A percentile compares a stretch with the other conserved stretches of the same genome.
phyloP scores from a whole-genome alignment of 1,140 invertebrate genomes.

The Diplogasteroides magnus region DNA sequence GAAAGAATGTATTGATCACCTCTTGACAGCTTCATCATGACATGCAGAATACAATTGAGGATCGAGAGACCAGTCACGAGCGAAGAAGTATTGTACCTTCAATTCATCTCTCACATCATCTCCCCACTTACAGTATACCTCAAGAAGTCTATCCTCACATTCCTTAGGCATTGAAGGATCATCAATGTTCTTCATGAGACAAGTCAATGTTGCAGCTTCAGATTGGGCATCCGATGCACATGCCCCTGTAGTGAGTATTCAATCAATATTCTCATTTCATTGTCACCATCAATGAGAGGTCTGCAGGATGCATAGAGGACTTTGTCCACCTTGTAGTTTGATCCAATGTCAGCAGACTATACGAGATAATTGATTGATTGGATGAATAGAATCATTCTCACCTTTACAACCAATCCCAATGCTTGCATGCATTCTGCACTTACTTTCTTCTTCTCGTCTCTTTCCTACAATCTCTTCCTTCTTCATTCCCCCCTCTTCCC shows the following conservation, averaged over 20 bases:
- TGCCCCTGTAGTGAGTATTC: constrained; percentile 28
- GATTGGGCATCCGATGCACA: constrained; percentile 48
- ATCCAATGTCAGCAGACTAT: constrained; percentile 44
- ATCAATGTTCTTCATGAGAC: constrained; percentile 83
- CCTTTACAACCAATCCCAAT: constrained; percentile 44
- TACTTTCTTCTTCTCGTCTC: constrained; percentile 42
- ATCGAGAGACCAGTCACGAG: constrained; percentile 80
- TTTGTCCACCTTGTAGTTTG: constrained; percentile 53
- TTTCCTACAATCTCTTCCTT: constrained; percentile 10
- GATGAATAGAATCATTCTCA: constrained; percentile 6
- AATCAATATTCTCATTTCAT: not conserved
- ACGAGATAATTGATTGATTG: not conserved
- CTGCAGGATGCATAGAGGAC: constrained; percentile 51
- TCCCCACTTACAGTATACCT: constrained; percentile 70
- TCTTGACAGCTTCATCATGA: constrained; percentile 73
- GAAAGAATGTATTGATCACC: constrained; percentile 58
- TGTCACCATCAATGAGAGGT: constrained; percentile 43
- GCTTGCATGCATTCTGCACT: constrained; percentile 45
- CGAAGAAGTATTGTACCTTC: constrained; percentile 78
- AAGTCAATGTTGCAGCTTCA: constrained; percentile 67
- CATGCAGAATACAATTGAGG: constrained; percentile 80
- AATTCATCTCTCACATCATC: not conserved
- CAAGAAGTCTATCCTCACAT: constrained; percentile 82
- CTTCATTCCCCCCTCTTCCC: not conserved
- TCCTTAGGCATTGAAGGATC: constrained; percentile 75